A percentile compares a stretch with the other conserved stretches of the same genome.
Evolutionary conservation across 2,888 invertebrate genomes (phyloP).

Genomic region (Andrena flavipes): DNA sequence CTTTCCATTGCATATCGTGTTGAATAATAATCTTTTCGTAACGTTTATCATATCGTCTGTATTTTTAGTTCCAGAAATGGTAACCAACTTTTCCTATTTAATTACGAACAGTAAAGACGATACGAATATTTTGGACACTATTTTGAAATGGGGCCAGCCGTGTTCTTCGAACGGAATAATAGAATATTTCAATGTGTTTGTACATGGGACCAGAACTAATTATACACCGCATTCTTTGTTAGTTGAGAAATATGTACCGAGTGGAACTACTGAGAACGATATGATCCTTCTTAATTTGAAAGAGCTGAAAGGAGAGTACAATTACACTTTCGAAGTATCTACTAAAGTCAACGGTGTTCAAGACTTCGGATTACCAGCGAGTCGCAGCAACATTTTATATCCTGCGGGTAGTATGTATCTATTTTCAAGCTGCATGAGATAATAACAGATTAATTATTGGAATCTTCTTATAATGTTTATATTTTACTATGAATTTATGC

Average conservation of each 20-base stretch:
- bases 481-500: constrained; percentile 1
- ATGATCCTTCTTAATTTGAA: constrained; percentile 66
- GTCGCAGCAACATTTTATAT: constrained; percentile 58
- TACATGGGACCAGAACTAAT: constrained; percentile 70
- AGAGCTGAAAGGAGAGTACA: constrained; percentile 75
- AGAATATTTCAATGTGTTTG: constrained; percentile 73
- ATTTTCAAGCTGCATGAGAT: background rate
- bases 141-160: constrained; percentile 77
- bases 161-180: constrained; percentile 77
- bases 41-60: background rate
- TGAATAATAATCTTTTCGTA: background rate
- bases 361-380: constrained; percentile 61
- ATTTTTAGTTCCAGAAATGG: constrained; percentile 73
- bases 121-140: constrained; percentile 72
- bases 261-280: constrained; percentile 61
- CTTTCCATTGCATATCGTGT: background rate
- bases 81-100: constrained; percentile 68
- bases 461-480: background rate
- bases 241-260: constrained; percentile 39
- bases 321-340: constrained; percentile 74
- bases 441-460: background rate
- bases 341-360: constrained; percentile 68
- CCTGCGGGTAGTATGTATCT: constrained; percentile 80
- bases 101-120: constrained; percentile 62
- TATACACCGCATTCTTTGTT: constrained; percentile 52